Evolutionary conservation across 2,797 vertebrate genomes (phyloP), one percentile per base, ranked within the genome.

Genomic region (Allobates femoralis): DNA sequence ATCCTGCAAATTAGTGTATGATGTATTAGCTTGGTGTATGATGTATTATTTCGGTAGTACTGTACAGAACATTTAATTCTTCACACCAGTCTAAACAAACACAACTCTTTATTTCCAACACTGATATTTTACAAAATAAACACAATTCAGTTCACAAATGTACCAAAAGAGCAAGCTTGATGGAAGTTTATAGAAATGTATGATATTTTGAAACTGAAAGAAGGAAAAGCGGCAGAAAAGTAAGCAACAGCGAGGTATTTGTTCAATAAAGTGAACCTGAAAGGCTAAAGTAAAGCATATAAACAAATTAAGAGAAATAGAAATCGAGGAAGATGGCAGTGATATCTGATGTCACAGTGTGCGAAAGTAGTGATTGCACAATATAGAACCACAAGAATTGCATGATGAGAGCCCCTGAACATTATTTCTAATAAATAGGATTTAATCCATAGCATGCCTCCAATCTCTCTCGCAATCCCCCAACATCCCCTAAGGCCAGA

Each of bases 61-160:
- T 26, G n/a, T 26, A 26, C 14, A 41, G 14, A 46, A 18, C 5
- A 23, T 8, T 11, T 32, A 32, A 3, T 34, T 73, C 30, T 58
- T 16, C 66, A 37, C 56, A 30, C 16, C 16, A 28, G 64, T 64
- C 7, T 73, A 86, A 90, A 94, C 15, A 6, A 91, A 93, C 91
- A 90, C 92, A 93, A 93, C 87, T 14, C 1, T 95, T 95, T 95
- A 95, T 95, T 95, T 91, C 85, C 88, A 93, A 94, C 92, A 0
- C 90, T 92, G 90, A 92, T 81, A 91, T 91, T 92, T 93, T 95
- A 95, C 94, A 93, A 94, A 95, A 95, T 91, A 91, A 89, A 91
- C 28, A 89, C 88, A 85, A 91, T 90, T 62, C 86, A 89, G 78
- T 86, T 86, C 89, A 85, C 75, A 89, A 66, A 87, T 85, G 82